These are phyloP conservation scores for Narcine bancroftii DNA, from an alignment of 2,113 vertebrate genomes.

Conservation along the genomic window DNA sequence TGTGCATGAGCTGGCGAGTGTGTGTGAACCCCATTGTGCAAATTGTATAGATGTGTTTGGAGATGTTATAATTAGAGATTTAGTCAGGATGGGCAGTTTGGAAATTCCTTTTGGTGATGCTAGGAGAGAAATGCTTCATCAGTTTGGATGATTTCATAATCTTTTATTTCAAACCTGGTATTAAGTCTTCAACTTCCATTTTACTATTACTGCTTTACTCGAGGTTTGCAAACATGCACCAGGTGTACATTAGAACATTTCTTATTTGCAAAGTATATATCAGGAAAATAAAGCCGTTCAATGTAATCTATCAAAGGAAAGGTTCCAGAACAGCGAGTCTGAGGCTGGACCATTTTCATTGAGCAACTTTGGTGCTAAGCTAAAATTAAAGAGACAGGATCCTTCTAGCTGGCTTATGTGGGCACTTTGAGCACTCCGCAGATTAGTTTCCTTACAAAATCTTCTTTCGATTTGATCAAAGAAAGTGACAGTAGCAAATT, in stretches of 20 bases:
- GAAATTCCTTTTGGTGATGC: background rate
- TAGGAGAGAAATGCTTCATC: background rate
- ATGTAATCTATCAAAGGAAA: background rate
- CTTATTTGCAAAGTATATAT: background rate
- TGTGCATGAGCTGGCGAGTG: background rate
- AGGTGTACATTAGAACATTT: background rate
- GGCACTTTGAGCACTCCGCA: background rate
- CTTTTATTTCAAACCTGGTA: background rate
- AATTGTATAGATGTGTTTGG: background rate
- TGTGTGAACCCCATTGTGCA: background rate
- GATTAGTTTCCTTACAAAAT: slow-evolving; percentile 36
- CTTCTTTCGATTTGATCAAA: slow-evolving; percentile 35
- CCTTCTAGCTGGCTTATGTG: slow-evolving; percentile 5
- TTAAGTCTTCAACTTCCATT: background rate
- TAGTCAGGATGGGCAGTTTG: background rate
- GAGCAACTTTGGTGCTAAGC: background rate
- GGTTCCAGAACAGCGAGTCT: background rate
- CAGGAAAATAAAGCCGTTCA: slow-evolving; percentile 37
- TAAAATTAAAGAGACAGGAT: slow-evolving; percentile 22
- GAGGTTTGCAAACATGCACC: background rate
- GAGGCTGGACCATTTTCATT: background rate
- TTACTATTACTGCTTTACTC: background rate
- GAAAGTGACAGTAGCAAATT: slow-evolving; percentile 33
- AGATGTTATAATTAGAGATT: background rate
- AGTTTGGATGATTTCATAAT: background rate